These are phyloP conservation scores for Isotomurus palustris DNA, from an alignment of 2,888 invertebrate species.

Conservation along the genomic window DNA sequence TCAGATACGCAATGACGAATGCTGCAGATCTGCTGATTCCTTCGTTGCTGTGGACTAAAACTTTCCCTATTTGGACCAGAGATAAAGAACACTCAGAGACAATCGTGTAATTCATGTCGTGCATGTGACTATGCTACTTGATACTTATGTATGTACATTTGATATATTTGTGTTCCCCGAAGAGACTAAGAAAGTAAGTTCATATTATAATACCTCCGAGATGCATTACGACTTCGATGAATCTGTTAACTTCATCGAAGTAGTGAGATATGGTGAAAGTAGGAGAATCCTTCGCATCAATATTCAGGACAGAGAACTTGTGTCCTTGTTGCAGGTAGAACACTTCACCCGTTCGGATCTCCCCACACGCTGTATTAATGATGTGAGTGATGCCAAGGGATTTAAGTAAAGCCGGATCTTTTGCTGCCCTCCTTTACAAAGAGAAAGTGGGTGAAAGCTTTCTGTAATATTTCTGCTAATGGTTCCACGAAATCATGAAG, in stretches of 20 bases:
- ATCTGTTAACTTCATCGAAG: constrained; percentile 52
- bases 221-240: constrained; percentile 49
- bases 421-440: constrained; percentile 36
- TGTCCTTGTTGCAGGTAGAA: constrained; percentile 23
- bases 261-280: constrained; percentile 50
- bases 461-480: background rate
- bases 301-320: constrained; percentile 48
- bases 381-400: constrained; percentile 39
- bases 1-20: constrained; percentile 47
- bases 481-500: background rate
- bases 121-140: background rate
- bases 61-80: constrained; percentile 47
- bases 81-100: background rate
- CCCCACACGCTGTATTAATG: constrained; percentile 38
- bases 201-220: constrained; percentile 14
- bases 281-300: constrained; percentile 52
- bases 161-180: too few relatives aligned
- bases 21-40: constrained; percentile 54
- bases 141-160: background rate
- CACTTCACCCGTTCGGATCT: constrained; percentile 23
- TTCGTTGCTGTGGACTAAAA: constrained; percentile 52
- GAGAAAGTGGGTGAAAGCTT: background rate
- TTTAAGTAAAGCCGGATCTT: constrained; percentile 28
- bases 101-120: background rate
- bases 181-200: background rate